These are phyloP conservation scores for Epirrhoe alternata DNA, from an alignment of 2,888 invertebrate species.

Conservation along the genomic window DNA sequence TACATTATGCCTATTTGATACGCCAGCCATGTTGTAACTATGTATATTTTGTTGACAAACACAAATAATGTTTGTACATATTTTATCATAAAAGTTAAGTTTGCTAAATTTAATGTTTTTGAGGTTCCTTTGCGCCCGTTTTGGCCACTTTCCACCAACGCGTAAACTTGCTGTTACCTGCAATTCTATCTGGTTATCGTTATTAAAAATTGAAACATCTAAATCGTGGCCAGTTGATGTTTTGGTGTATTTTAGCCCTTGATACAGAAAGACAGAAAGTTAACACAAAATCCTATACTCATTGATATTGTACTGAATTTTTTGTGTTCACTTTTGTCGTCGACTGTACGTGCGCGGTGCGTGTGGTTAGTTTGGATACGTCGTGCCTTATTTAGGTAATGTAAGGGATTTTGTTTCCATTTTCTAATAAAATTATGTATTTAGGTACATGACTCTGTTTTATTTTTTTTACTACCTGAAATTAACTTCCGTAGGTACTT, in stretches of 20 bases:
- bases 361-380: constrained; percentile 67
- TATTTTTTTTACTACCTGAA: constrained; percentile 23
- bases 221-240: background rate
- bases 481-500: too few species aligned
- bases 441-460: constrained; percentile 61
- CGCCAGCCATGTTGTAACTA: constrained; percentile 21
- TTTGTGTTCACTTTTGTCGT: constrained; percentile 32
- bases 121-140: constrained; percentile 22
- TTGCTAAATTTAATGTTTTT: constrained; percentile 45
- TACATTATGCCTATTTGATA: constrained; percentile 13
- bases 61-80: constrained; percentile 54
- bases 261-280: constrained; percentile 30
- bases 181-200: background rate
- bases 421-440: constrained; percentile 83
- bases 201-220: background rate
- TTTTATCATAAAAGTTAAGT: constrained; percentile 50
- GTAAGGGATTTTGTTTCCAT: constrained; percentile 82
- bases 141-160: constrained; percentile 8
- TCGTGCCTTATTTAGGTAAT: constrained; percentile 83
- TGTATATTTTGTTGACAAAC: constrained; percentile 60
- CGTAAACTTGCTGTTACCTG: background rate
- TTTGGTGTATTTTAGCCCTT: constrained; percentile 9
- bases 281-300: constrained; percentile 23
- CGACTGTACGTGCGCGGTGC: constrained; percentile 33
- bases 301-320: constrained; percentile 31